Evolutionary conservation across 2,888 invertebrate species (phyloP).

Genomic region (Thymelicus sylvestris): DNA sequence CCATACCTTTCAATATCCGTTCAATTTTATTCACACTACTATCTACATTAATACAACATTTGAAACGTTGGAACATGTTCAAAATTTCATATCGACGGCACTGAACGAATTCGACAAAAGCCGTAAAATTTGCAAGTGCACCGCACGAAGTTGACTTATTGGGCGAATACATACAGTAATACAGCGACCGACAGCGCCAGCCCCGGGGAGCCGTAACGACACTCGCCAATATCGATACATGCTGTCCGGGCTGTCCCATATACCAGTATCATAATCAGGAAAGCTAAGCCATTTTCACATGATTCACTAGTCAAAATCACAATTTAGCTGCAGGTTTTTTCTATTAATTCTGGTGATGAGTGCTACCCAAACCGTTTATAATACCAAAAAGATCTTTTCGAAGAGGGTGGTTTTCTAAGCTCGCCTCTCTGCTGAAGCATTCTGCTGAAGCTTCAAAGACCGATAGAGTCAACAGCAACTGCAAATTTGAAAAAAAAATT

Average conservation of each 20-base stretch:
- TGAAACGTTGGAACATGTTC: slow-evolving; percentile 6
- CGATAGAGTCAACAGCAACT: too few species aligned
- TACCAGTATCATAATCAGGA: background rate
- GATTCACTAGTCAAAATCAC: background rate
- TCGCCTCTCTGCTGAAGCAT: too few species aligned
- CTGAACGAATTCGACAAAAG: slow-evolving; percentile 17
- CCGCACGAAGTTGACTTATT: slow-evolving; percentile 6
- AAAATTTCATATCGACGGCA: slow-evolving; percentile 5
- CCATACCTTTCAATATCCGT: too few species aligned
- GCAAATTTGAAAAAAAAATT: too few species aligned
- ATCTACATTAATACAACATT: background rate
- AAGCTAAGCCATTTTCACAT: background rate
- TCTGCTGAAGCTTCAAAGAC: too few species aligned
- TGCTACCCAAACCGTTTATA: too few species aligned
- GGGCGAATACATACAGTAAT: background rate
- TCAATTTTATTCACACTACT: too few species aligned
- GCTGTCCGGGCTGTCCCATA: background rate
- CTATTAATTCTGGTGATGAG: too few species aligned
- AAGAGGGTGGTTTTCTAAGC: too few species aligned
- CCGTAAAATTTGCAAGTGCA: slow-evolving; percentile 10
- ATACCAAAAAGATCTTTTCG: too few species aligned
- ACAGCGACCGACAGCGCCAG: too few species aligned
- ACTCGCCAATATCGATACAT: slow-evolving; percentile 8
- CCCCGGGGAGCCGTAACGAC: slow-evolving; percentile 1
- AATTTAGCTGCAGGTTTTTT: too few species aligned